Conservation (phyloP, 2,113 vertebrate genomes). For the Miniopterus natalensis region DNA sequence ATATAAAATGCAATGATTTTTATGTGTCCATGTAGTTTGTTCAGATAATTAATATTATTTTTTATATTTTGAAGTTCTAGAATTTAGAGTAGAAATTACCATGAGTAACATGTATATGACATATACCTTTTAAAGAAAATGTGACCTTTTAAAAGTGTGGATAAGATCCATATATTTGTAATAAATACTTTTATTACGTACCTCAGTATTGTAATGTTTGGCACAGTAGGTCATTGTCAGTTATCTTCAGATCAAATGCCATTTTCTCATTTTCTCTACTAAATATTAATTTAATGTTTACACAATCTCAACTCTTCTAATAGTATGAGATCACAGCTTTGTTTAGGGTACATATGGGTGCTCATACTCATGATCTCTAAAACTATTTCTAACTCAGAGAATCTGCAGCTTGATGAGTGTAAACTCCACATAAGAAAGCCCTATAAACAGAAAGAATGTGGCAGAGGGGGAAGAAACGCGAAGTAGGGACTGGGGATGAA, state of each 20-base stretch:
- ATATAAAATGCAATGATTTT: slow-evolving; percentile 69
- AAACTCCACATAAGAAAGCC: background rate
- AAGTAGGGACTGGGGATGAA: background rate
- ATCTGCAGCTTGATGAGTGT: background rate
- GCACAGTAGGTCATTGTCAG: background rate
- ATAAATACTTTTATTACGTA: background rate
- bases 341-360: background rate
- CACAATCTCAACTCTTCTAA: background rate
- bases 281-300: background rate
- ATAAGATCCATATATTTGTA: background rate
- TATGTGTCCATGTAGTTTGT: slow-evolving; percentile 58
- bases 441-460: background rate
- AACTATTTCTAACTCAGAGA: slow-evolving; percentile 5
- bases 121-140: background rate
- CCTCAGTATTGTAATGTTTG: slow-evolving; percentile 8
- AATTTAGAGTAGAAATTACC: background rate
- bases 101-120: background rate
- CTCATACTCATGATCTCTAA: background rate
- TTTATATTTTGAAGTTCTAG: slow-evolving; percentile 51
- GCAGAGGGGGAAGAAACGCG: background rate
- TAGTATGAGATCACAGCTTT: background rate
- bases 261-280: background rate
- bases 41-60: slow-evolving; percentile 20
- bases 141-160: background rate
- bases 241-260: background rate